These are phyloP conservation scores for Ormyrus rosae DNA, from an alignment of 2,888 invertebrate species.

Conservation along the genomic window DNA sequence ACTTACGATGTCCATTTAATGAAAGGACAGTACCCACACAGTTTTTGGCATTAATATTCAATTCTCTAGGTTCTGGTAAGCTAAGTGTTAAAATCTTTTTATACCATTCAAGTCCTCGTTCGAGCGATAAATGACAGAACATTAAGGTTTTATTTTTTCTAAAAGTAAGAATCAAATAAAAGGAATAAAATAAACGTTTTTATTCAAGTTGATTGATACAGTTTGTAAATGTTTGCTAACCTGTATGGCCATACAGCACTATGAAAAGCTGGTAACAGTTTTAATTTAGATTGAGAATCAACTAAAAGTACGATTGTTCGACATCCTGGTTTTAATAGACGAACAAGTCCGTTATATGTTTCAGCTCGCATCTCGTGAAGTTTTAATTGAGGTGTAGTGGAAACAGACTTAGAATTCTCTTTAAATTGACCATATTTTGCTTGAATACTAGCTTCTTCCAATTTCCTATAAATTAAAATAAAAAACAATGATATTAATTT, in stretches of 20 bases:
- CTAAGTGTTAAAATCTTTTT: conserved; percentile 91
- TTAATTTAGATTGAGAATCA: conserved; percentile 90
- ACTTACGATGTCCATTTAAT: conserved; percentile 96
- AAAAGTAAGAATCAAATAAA: conserved; percentile 49
- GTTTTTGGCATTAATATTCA: conserved; percentile 96
- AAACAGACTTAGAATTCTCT: conserved; percentile 74
- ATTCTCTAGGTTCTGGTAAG: conserved; percentile 87
- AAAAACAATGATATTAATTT: conserved; percentile 18
- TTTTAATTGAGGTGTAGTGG: conserved; percentile 82
- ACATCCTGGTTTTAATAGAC: conserved; percentile 95
- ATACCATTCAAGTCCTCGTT: conserved; percentile 96
- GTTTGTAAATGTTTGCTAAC: conserved; percentile 77
- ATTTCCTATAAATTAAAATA: conserved; percentile 73
- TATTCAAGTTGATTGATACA: not conserved
- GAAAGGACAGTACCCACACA: conserved; percentile 97
- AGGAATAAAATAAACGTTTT: not conserved
- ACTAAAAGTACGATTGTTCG: conserved; percentile 94
- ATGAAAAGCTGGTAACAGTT: conserved; percentile 93
- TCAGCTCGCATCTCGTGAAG: conserved; percentile 95
- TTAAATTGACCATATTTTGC: conserved; percentile 76
- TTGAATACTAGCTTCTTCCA: conserved; percentile 80
- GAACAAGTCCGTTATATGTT: conserved; percentile 95
- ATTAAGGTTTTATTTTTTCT: conserved; percentile 95
- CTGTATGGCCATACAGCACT: conserved; percentile 96
- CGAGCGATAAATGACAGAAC: conserved; percentile 95